phyloP scores from a whole-genome alignment of 2,797 vertebrate species.

The Naso thynnoides region DNA sequence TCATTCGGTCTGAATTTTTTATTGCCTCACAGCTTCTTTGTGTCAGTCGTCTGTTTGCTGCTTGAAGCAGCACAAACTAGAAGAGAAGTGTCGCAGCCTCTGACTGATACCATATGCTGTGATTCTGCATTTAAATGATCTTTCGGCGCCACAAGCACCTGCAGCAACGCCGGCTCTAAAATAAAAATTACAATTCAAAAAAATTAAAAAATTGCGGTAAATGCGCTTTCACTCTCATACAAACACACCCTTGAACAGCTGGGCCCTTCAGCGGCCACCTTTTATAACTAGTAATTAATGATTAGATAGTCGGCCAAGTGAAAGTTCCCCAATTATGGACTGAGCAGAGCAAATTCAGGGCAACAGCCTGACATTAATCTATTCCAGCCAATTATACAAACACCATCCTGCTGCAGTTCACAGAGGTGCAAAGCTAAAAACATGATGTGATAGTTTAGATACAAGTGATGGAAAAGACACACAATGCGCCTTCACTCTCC shows the following conservation, averaged over 20 bases:
- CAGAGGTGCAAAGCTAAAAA: neutral
- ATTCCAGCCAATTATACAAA: neutral
- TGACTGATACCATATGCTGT: slow-evolving; percentile 27
- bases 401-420: neutral
- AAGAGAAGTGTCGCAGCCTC: slow-evolving; percentile 25
- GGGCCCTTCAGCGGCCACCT: neutral
- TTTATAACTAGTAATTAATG: slow-evolving; percentile 18
- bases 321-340: neutral
- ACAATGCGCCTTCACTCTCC: neutral
- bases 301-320: neutral
- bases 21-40: slow-evolving; percentile 49
- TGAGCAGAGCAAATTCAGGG: neutral
- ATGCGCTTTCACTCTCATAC: neutral
- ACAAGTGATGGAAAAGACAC: neutral
- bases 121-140: slow-evolving; percentile 36
- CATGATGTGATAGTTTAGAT: neutral
- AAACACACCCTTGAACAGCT: neutral
- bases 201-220: too few species aligned
- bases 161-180: neutral
- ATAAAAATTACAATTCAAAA: too few species aligned
- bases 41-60: slow-evolving; percentile 39
- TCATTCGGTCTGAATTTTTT: slow-evolving; percentile 41
- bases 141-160: slow-evolving; percentile 16
- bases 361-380: neutral
- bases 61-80: slow-evolving; percentile 38